Evolutionary conservation across 2,797 vertebrate genomes (phyloP).

Genomic region (Epinephelus coioides): DNA sequence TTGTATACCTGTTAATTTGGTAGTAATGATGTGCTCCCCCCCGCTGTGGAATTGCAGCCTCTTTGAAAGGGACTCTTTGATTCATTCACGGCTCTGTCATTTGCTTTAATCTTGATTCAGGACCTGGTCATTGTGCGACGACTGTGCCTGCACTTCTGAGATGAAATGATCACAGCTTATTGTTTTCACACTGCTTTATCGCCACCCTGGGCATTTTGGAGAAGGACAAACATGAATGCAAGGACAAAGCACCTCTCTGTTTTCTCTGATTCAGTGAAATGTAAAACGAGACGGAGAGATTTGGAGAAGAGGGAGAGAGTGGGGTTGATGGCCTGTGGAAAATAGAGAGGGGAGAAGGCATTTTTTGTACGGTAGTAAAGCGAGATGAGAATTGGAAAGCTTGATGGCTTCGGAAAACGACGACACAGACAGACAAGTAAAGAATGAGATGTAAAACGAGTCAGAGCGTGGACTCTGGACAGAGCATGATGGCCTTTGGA

Average conservation of each 20-base stretch:
- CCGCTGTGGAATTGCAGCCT: background rate
- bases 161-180: slow-evolving; percentile 62
- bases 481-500: slow-evolving; percentile 20
- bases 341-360: slow-evolving; percentile 38
- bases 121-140: slow-evolving; percentile 30
- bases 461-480: background rate
- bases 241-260: slow-evolving; percentile 69
- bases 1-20: slow-evolving; percentile 12
- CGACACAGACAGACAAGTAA: slow-evolving; percentile 11
- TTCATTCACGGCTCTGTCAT: slow-evolving; percentile 25
- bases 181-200: slow-evolving; percentile 61
- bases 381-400: slow-evolving; percentile 5
- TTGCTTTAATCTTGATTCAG: slow-evolving; percentile 54
- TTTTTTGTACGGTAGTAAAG: slow-evolving; percentile 12
- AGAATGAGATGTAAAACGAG: slow-evolving; percentile 40
- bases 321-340: slow-evolving; percentile 66
- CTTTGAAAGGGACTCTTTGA: background rate
- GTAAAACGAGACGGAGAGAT: slow-evolving; percentile 65
- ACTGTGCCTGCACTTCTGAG: slow-evolving; percentile 28
- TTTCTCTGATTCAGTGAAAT: slow-evolving; percentile 81
- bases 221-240: slow-evolving; percentile 72
- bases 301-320: slow-evolving; percentile 36
- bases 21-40: background rate
- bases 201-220: slow-evolving; percentile 52
- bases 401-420: slow-evolving; percentile 29